Percentiles rank a stretch among this genome's conserved stretches.
Evolutionary conservation across 2,888 invertebrate species (phyloP).

Genomic region (Neocrepidodera transversa): DNA sequence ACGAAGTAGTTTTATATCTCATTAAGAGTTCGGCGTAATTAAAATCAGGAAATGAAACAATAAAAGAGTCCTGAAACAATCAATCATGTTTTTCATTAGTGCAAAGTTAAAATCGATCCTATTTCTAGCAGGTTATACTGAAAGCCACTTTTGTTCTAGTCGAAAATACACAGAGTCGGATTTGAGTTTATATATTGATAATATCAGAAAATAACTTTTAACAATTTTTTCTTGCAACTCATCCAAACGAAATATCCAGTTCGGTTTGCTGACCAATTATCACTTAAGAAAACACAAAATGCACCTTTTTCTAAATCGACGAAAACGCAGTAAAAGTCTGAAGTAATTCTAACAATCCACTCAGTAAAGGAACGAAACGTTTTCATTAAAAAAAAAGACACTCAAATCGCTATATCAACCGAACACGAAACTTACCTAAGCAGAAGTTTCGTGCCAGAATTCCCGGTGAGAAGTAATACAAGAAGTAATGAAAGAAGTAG

Average conservation of each 20-base stretch:
- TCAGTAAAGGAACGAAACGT: neutral
- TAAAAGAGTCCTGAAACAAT: constrained; percentile 32
- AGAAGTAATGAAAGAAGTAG: constrained; percentile 28
- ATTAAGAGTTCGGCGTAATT: constrained; percentile 30
- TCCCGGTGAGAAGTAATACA: constrained; percentile 19
- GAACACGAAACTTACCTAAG: constrained; percentile 19
- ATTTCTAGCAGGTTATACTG: constrained; percentile 21
- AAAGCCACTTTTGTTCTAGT: neutral
- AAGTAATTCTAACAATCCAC: constrained; percentile 8
- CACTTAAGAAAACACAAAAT: neutral
- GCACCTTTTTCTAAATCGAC: neutral
- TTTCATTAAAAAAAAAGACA: constrained; percentile 11
- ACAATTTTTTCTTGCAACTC: too few species aligned
- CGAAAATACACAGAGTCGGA: too few species aligned
- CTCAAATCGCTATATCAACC: constrained; percentile 13
- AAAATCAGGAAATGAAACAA: constrained; percentile 36
- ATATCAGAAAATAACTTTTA: too few species aligned
- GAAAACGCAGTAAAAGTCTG: neutral
- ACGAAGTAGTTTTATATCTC: constrained; percentile 25
- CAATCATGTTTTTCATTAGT: constrained; percentile 37
- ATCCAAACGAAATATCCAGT: too few species aligned
- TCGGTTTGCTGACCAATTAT: too few species aligned
- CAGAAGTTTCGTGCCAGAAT: constrained; percentile 14
- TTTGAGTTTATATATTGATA: too few species aligned
- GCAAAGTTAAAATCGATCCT: constrained; percentile 5